Percentiles rank a stretch among this genome's conserved stretches.
Evolutionary conservation across 2,113 vertebrate genomes (phyloP).

Genomic region (Naja naja): DNA sequence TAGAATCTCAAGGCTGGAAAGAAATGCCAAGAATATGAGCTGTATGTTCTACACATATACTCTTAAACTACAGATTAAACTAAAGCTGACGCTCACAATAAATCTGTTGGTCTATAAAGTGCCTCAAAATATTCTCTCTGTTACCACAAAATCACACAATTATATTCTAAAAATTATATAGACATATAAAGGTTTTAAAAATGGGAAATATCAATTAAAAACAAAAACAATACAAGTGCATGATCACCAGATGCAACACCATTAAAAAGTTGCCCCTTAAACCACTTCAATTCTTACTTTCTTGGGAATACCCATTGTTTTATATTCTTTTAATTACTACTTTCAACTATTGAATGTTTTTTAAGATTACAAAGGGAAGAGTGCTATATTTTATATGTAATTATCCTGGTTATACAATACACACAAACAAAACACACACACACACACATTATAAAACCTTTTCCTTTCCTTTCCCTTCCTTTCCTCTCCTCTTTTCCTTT

Average conservation of each 20-base stretch:
- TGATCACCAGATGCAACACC: background rate
- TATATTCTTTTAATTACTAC: background rate
- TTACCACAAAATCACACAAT: background rate
- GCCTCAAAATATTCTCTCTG: background rate
- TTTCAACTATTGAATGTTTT: background rate
- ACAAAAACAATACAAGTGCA: background rate
- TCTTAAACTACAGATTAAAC: background rate
- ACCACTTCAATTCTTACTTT: background rate
- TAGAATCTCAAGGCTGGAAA: conserved; percentile 12
- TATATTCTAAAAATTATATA: background rate
- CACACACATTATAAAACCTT: background rate
- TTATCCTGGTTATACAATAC: background rate
- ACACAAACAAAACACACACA: too few relatives aligned
- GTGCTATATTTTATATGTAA: background rate
- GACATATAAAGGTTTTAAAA: background rate
- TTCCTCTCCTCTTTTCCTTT: background rate
- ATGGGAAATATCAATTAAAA: background rate
- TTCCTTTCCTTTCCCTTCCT: background rate
- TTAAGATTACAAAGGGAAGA: background rate
- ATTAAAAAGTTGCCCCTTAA: background rate
- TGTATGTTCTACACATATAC: background rate
- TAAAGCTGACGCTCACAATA: background rate
- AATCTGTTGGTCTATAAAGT: background rate
- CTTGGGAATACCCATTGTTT: background rate
- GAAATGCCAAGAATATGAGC: conserved; percentile 9